Base-by-base conservation (phyloP, 1,140 invertebrate species). In the Psilanteris sp. region DNA sequence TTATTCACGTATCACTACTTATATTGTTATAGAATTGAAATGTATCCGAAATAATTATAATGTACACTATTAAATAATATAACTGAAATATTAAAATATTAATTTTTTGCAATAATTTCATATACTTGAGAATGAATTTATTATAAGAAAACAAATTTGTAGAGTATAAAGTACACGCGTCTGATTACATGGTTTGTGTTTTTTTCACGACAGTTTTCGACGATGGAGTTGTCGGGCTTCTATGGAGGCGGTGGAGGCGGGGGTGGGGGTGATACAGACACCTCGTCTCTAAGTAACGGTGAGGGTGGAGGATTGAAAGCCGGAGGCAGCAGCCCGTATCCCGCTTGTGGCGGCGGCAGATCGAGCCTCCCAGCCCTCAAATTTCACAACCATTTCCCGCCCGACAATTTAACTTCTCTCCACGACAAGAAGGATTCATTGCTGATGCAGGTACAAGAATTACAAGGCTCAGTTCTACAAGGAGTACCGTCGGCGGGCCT, bases 321-420 rank as follows among this genome's bases (percentile, higher is more conserved):
- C 29, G 94, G 93, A 34, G 91, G 93, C 46, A 92, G 92, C 67
- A 95, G 94, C 31, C 94, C 94, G 15, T 95, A 94, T 87, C 91
- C 92, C 11, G 91, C 92, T 16, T 89, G 89, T 72, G 91, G 91
- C 57, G 68, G 67, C 71, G 90, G 90, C 54, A 92, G 93, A 83
- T 93, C 93, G 22, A 92, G 93, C 73, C 92, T 94, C 59, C 94
- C 94, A 50, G 94, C 94, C 59, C 91, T 96, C 77, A 96, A 96
- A 88, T 96, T 96, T 86, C 95, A 96, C 90, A 96, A 96, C 87
- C 94, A 96, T 83, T 96, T 96, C 89, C 95, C 95, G 76, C 95
- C 94, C 50, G 95, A 96, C 85, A 92, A 93, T 83, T 90, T 93
- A 83, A 92, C 90, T 85, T 79, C 84, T 71, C 68, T 90, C 52